phyloP scores from a whole-genome alignment of 2,888 invertebrate species.

The Acronicta alni region DNA sequence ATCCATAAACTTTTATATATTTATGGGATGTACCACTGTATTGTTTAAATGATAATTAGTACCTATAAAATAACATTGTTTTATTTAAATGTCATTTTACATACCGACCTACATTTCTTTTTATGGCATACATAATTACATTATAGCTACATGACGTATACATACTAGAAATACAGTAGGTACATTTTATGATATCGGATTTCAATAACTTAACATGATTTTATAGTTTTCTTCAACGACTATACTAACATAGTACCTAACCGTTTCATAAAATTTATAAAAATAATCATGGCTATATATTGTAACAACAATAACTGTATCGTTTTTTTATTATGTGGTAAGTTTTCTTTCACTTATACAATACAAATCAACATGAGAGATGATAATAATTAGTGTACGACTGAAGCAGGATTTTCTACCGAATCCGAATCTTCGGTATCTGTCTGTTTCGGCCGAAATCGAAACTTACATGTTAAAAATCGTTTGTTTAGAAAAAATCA shows the following conservation, averaged over 20 bases:
- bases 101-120: no score
- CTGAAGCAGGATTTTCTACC: no score
- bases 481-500: no score
- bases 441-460: no score
- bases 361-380: no score
- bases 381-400: no score
- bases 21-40: not conserved
- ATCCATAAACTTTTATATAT: no score
- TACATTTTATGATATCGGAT: conserved; percentile 43
- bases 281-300: conserved; percentile 31
- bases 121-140: not conserved
- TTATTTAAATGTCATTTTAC: not conserved
- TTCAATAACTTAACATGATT: conserved; percentile 31
- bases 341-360: conserved; percentile 21
- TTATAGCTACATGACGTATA: conserved; percentile 21
- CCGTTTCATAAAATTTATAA: conserved; percentile 9
- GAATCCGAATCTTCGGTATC: no score
- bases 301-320: conserved; percentile 16
- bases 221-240: conserved; percentile 36
- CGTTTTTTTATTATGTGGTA: conserved; percentile 47
- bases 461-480: no score
- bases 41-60: not conserved
- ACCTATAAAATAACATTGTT: not conserved
- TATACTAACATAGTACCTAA: conserved; percentile 15
- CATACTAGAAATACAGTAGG: conserved; percentile 18